Evolutionary conservation across 2,888 invertebrate genomes (phyloP), one percentile per base, ranked within the genome.

Genomic region (Lepas anatifera): DNA sequence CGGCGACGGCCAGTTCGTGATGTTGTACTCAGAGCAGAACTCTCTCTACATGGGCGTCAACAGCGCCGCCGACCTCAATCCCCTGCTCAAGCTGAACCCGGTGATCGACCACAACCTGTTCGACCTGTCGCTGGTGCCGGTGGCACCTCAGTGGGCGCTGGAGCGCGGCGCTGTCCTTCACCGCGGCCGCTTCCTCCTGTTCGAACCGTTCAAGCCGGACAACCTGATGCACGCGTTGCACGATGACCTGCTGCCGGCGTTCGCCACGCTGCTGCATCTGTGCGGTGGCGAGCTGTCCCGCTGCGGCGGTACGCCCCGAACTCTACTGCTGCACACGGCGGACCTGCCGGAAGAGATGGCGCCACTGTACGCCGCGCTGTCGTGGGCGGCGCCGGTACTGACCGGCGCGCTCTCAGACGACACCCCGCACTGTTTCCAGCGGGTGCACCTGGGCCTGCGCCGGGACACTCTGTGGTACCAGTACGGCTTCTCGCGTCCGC

Each of bases 181-280:
- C 35, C 32, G 32, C 58, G 58, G 58, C 18, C 6, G 22, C 58
- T 58, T 72, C 8, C 74, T 81, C 43, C 71, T 81, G 7, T 74
- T 82, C 29, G 77, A 76, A 67, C 76, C 82, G 16, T 83, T 83
- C 74, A 81, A 83, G 73, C 80, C 82, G 3, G 82, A 82, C 73
- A 83, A 83, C 75, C 75, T 83, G n/a, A 83, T 83, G 83, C 83
- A 83, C 77, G 80, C 81, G 13, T 75, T 83, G 52, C 83, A 83
- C 76, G 83, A 83, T 76, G 83, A 83, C 74, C 75, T 83, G 3
- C 72, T 83, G 25, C 83, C 83, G 3, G 71, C 82, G 22, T 80
- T 76, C 75, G 72, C 76, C 48, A 81, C 81, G 10, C 76, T 78
- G 67, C 74, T 77, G 35, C 74, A 77, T 46, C 72, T 79, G 16